Percentiles rank a stretch among this genome's conserved stretches.
These are phyloP conservation scores for Nycteola revayana DNA, from an alignment of 2,888 invertebrate genomes.

Conservation along the genomic window DNA sequence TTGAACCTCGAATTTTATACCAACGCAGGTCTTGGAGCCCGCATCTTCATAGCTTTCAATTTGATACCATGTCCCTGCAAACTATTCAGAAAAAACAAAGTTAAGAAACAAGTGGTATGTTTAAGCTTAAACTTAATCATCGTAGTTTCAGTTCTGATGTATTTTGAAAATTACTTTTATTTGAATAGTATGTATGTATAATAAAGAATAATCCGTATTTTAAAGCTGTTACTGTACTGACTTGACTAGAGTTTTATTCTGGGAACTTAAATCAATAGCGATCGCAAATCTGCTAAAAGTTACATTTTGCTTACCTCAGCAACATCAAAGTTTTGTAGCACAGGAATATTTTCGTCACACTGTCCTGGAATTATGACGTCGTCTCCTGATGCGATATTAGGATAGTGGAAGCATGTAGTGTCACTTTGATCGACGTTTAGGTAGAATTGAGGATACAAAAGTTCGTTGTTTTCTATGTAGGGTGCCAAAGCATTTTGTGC, in stretches of 20 bases:
- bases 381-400: constrained; percentile 35
- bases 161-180: too few species aligned
- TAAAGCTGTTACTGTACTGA: too few species aligned
- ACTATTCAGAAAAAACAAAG: too few species aligned
- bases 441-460: constrained; percentile 50
- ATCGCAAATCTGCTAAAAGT: too few species aligned
- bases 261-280: too few species aligned
- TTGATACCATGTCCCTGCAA: constrained; percentile 67
- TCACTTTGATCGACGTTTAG: constrained; percentile 47
- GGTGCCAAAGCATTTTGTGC: constrained; percentile 42
- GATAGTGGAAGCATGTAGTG: constrained; percentile 65
- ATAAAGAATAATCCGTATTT: too few species aligned
- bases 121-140: too few species aligned
- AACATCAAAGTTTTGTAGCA: constrained; percentile 46
- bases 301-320: constrained; percentile 37
- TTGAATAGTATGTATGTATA: too few species aligned
- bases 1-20: constrained; percentile 48
- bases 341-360: constrained; percentile 55
- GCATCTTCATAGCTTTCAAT: constrained; percentile 55
- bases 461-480: constrained; percentile 38
- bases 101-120: not conserved
- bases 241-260: too few species aligned
- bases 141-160: too few species aligned
- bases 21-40: constrained; percentile 51
- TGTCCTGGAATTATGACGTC: constrained; percentile 62